Evolutionary conservation across 2,888 invertebrate species (phyloP), one percentile per base, ranked within the genome.

Genomic region (Zygogramma bicolorata): DNA sequence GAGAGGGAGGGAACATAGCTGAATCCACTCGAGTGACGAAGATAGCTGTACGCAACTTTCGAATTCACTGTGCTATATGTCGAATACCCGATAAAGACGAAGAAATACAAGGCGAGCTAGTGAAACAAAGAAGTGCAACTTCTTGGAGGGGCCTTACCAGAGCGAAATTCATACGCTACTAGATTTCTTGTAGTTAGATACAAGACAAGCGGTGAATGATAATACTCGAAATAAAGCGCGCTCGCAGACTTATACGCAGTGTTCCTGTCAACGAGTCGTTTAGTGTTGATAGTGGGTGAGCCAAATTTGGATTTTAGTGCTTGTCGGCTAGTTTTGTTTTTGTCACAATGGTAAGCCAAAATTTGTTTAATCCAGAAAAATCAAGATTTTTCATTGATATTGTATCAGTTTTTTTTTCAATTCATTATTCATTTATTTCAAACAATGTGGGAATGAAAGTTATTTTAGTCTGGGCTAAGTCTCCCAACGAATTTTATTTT

Each of bases 41-140:
- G 79, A 79, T 65, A 70, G 65, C 69, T 63, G 22, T 65, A 68
- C 53, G 63, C 74, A 77, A 80, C 80, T 80, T 80, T 80, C 80
- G 79, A 80, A 80, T 80, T 79, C 75, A 73, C 68, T 62, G 80
- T 80, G 79, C 74, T 78, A 77, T 79, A 80, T 80, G 79, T 77
- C 40, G 67, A 46, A 70, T 66, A 40, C 53, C 25, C 29, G 71
- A 78, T 67, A 77, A 69, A 72, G 79, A 77, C 74, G 29, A 65
- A 63, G 67, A 67, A 31, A 71, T 67, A 67, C 67, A 60, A 57
- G 65, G 65, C 18, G 68, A 68, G 49, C 60, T 27, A 40, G 68
- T 68, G 10, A 68, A 65, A 75, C 67, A 71, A 70, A 76, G 78
- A 78, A 66, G 65, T 74, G 63, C 57, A 29, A 22, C 40, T 42